These are phyloP conservation scores for Chiloscyllium plagiosum DNA, from an alignment of 2,113 vertebrate species.

Conservation along the genomic window DNA sequence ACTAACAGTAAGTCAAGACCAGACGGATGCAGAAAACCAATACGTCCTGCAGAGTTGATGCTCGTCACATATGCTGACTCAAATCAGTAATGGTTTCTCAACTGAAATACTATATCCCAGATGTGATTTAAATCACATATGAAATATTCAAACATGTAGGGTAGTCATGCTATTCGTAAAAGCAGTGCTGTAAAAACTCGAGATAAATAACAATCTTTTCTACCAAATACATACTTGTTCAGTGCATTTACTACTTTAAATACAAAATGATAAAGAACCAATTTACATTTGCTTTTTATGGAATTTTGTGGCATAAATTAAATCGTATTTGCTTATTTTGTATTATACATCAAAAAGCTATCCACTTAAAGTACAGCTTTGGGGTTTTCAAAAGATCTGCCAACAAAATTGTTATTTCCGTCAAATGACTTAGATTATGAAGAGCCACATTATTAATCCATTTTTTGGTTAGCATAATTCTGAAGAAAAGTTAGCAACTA, in stretches of 20 bases:
- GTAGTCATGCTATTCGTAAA: background rate
- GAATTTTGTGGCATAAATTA: background rate
- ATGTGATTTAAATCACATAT: background rate
- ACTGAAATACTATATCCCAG: background rate
- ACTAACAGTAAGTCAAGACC: background rate
- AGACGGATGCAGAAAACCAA: background rate
- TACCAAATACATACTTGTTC: background rate
- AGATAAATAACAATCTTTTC: background rate
- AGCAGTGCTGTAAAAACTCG: background rate
- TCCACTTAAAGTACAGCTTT: slow-evolving; percentile 33
- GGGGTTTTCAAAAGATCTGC: background rate
- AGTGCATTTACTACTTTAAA: background rate
- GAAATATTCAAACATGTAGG: background rate
- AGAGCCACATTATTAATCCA: background rate
- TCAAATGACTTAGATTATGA: background rate
- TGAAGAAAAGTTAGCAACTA: background rate
- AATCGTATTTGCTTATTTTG: background rate
- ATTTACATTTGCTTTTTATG: background rate
- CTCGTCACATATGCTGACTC: background rate
- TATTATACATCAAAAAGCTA: slow-evolving; percentile 33
- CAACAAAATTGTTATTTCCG: background rate
- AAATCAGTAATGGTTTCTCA: background rate
- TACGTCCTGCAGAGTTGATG: background rate
- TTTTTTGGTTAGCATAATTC: background rate
- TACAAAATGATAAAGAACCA: background rate